Base-by-base conservation (phyloP, 2,888 invertebrate genomes). In the Luperina testacea region DNA sequence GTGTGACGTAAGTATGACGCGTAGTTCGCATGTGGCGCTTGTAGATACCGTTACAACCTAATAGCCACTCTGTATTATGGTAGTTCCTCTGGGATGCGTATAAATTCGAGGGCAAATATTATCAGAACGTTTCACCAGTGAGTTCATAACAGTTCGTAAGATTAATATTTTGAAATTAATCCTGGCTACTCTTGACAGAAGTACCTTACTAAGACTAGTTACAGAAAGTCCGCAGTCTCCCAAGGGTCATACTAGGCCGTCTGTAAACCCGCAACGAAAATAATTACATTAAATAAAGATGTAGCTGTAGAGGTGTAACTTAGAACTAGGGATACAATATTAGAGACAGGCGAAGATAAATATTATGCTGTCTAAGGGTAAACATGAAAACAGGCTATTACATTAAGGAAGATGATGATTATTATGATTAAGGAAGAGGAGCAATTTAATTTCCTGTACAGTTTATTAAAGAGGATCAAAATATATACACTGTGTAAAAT, bases 281-380 rank as follows among this genome's bases (percentile, higher is more conserved):
- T 81, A 72, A 83, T 78, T 61, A 78, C 45, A 20, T 32, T 42
- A 78, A 78, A 69, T 57, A 64, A 68, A 83, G 81, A 27, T 32
- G n/a, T n/a, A 53, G 17, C 38, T 38, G 42, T 51, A 42, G 17
- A 57, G 42, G 45, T 64, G 24, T 57, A 78, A 78, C 53, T 71
- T 64, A 59, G 20, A 24, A 53, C 51, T 57, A 24, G 9, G 51
- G 38, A 68, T 68, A 42, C 68, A 51, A n/a, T 67, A 27, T 53
- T 57, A 68, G 11, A 27, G 32, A 32, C 32, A 81, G n/a, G 20
- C 27, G 15, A 71, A 42, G n/a, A 27, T 67, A 32, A 38, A 42
- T 71, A 51, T 75, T 68, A n/a, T 1, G n/a, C 13, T 38, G n/a
- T 27, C 20, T 48, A 38, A 72, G 8, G 1, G 24, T 11, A 11